phyloP scores from a whole-genome alignment of 2,797 vertebrate genomes.

The Halcyon leucocephala region DNA sequence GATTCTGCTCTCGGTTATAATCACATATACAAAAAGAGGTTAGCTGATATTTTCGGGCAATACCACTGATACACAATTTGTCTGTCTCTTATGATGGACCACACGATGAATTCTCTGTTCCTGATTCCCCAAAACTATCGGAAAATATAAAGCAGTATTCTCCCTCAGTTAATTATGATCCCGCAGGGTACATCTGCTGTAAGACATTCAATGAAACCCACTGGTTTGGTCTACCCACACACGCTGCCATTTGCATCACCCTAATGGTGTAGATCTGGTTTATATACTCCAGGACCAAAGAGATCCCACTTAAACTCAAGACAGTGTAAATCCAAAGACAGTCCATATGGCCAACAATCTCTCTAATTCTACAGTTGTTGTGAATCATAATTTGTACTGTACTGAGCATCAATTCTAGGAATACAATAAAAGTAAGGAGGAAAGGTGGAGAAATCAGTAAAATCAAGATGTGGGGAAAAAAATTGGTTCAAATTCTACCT shows the following conservation, averaged over 20 bases:
- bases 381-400: background rate
- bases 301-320: background rate
- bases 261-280: background rate
- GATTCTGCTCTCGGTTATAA: background rate
- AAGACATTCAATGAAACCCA: background rate
- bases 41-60: background rate
- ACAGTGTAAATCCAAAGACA: background rate
- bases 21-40: background rate
- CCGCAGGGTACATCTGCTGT: background rate
- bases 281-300: background rate
- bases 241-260: background rate
- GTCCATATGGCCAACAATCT: background rate
- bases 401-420: background rate
- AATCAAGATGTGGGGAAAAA: background rate
- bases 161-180: background rate
- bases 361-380: background rate
- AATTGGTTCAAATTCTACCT: background rate
- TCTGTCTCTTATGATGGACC: background rate
- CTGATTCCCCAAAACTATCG: background rate
- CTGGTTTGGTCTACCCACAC: background rate
- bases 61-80: background rate
- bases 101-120: background rate
- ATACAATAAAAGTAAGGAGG: background rate
- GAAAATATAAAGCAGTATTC: slow-evolving; percentile 3
- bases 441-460: background rate